Conservation (phyloP, 2,113 vertebrate species). For the Gasterosteus nipponicus region DNA sequence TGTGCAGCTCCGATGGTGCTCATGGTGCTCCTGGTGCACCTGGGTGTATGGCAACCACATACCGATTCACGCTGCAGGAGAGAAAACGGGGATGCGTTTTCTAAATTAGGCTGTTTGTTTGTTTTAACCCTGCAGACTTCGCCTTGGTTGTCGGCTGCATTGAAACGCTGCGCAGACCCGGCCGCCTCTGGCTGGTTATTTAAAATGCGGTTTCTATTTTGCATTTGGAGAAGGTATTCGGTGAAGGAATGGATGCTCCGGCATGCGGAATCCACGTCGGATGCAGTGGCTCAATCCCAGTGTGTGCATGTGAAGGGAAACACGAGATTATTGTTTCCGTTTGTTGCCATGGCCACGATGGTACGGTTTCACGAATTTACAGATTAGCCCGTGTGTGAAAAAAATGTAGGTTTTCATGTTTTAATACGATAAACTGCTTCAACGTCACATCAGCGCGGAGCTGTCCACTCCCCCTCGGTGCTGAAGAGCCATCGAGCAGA, state of each 20-base stretch:
- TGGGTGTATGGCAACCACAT: constrained; percentile 34
- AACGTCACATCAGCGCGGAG: constrained; percentile 55
- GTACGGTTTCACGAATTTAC: constrained; percentile 10
- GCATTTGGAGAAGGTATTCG: not conserved
- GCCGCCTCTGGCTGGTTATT: constrained; percentile 36
- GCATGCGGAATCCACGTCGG: constrained; percentile 10
- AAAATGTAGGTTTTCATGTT: not conserved
- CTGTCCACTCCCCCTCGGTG: constrained; percentile 71
- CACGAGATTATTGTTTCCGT: constrained; percentile 53
- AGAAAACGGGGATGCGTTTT: not conserved
- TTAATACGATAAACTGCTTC: constrained; percentile 4
- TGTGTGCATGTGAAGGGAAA: not conserved
- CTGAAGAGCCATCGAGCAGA: constrained; percentile 65
- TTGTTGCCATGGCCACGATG: constrained; percentile 73
- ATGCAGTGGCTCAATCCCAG: not conserved
- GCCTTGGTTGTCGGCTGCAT: constrained; percentile 46
- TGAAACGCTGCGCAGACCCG: constrained; percentile 52
- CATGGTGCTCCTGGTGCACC: constrained; percentile 38
- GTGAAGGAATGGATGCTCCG: constrained; percentile 7
- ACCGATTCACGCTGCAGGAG: constrained; percentile 51
- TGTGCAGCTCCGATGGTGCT: constrained; percentile 50
- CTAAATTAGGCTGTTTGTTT: not conserved
- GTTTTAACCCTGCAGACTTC: constrained; percentile 30
- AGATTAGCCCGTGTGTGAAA: not conserved
- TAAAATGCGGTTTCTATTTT: constrained; percentile 44